Percentiles rank a stretch among this genome's conserved stretches.
phyloP scores from a whole-genome alignment of 2,888 invertebrate genomes.

The Xestoiulus laeticollis region DNA sequence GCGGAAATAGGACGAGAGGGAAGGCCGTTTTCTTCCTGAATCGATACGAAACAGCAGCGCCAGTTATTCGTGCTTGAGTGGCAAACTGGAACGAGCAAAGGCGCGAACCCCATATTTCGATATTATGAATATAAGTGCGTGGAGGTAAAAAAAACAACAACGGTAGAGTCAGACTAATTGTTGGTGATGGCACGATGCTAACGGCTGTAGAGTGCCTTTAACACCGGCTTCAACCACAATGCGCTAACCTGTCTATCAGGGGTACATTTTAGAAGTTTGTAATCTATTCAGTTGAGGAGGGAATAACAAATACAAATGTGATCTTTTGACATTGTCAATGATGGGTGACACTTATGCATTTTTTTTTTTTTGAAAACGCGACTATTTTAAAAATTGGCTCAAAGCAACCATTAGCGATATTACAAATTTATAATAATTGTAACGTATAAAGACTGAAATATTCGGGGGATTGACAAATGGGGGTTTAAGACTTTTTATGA shows the following conservation, averaged over 20 bases:
- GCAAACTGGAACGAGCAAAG: constrained; percentile 25
- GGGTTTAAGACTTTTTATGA: too few species aligned
- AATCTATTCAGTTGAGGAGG: neutral
- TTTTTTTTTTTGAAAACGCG: too few species aligned
- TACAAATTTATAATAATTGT: too few species aligned
- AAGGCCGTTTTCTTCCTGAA: neutral
- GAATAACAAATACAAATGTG: too few species aligned
- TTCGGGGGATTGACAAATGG: too few species aligned
- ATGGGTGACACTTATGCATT: too few species aligned
- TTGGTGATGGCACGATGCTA: neutral
- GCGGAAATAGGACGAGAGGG: constrained; percentile 37
- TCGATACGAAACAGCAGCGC: constrained; percentile 8
- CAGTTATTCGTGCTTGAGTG: constrained; percentile 33
- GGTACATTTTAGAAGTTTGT: neutral
- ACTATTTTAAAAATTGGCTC: too few species aligned
- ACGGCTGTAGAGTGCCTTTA: neutral
- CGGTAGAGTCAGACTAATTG: neutral
- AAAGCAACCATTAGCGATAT: too few species aligned
- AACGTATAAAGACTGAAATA: too few species aligned
- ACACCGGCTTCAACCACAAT: neutral
- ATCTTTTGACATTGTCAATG: too few species aligned
- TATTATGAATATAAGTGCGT: neutral
- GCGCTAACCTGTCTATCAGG: neutral
- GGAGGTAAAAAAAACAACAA: neutral
- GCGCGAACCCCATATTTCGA: constrained; percentile 1